Evolutionary conservation across 2,113 vertebrate genomes (phyloP).

Genomic region (Brachyhypopomus gauderio): DNA sequence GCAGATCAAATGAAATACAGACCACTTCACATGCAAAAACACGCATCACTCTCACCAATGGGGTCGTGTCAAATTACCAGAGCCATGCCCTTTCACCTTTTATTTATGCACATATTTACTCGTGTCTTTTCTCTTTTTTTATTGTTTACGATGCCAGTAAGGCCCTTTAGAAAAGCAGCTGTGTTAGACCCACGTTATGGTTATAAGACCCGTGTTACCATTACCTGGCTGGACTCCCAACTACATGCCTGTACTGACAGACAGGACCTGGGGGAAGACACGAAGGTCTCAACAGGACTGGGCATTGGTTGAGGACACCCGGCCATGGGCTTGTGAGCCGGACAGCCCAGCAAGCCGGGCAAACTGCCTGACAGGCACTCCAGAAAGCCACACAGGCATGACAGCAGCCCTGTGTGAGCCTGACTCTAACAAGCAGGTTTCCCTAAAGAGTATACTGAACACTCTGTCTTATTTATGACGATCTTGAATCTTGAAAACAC

Average conservation of each 20-base stretch:
- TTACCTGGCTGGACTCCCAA: slow-evolving; percentile 7
- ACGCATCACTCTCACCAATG: background rate
- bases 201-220: too few relatives aligned
- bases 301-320: background rate
- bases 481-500: too few relatives aligned
- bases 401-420: slow-evolving; percentile 2
- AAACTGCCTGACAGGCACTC: slow-evolving; percentile 72
- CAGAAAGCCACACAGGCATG: slow-evolving; percentile 68
- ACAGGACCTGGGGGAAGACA: background rate
- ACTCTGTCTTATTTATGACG: too few relatives aligned
- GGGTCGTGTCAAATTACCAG: background rate
- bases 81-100: slow-evolving; percentile 24
- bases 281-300: background rate
- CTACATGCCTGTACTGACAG: background rate
- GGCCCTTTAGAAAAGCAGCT: background rate
- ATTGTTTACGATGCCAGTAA: background rate
- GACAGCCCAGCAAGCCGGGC: slow-evolving; percentile 67
- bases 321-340: slow-evolving; percentile 73
- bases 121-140: too few relatives aligned
- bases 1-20: background rate
- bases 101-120: background rate
- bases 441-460: too few relatives aligned
- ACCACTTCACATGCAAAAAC: background rate
- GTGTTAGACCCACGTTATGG: background rate
- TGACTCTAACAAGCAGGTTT: background rate